Percentiles rank a stretch among this genome's conserved stretches.
Evolutionary conservation across 2,113 vertebrate genomes (phyloP).

Genomic region (Poeciliopsis occidentalis): DNA sequence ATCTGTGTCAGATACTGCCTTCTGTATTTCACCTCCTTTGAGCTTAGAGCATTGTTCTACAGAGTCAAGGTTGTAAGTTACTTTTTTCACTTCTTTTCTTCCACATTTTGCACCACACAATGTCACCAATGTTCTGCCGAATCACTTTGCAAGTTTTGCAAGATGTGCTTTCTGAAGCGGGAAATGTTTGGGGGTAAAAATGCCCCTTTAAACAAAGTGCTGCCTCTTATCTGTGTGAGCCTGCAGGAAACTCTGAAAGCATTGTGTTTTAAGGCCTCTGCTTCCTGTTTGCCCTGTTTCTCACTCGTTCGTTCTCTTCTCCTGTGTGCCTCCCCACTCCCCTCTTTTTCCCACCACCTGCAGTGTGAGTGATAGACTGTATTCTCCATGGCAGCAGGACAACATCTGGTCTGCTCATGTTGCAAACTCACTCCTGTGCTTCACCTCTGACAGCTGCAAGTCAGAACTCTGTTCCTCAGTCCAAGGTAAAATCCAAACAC

Average conservation of each 20-base stretch:
- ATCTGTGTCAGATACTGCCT: not conserved
- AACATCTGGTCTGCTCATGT: constrained; percentile 68
- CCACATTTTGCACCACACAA: constrained; percentile 3
- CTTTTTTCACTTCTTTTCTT: not conserved
- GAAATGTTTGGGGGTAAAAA: constrained; percentile 59
- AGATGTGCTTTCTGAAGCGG: constrained; percentile 45
- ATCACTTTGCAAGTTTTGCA: constrained; percentile 4
- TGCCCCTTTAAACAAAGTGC: constrained; percentile 67
- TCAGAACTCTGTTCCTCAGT: constrained; percentile 72
- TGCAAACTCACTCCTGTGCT: constrained; percentile 49
- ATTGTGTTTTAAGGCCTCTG: constrained; percentile 74
- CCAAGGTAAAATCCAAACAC: constrained; percentile 77
- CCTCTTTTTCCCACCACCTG: constrained; percentile 75
- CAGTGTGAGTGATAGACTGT: constrained; percentile 66
- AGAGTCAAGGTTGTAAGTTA: not conserved
- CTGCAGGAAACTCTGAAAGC: constrained; percentile 74
- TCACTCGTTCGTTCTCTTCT: constrained; percentile 69
- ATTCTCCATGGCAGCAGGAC: constrained; percentile 58
- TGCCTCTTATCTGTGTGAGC: constrained; percentile 74
- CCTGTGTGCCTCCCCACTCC: constrained; percentile 43
- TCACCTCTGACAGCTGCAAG: constrained; percentile 66
- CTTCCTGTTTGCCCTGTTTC: constrained; percentile 78
- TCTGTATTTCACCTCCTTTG: not conserved
- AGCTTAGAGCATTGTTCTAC: not conserved
- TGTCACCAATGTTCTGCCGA: constrained; percentile 20